Evolutionary conservation across 2,888 invertebrate genomes (phyloP).

Genomic region (Eucriotettix oculatus): DNA sequence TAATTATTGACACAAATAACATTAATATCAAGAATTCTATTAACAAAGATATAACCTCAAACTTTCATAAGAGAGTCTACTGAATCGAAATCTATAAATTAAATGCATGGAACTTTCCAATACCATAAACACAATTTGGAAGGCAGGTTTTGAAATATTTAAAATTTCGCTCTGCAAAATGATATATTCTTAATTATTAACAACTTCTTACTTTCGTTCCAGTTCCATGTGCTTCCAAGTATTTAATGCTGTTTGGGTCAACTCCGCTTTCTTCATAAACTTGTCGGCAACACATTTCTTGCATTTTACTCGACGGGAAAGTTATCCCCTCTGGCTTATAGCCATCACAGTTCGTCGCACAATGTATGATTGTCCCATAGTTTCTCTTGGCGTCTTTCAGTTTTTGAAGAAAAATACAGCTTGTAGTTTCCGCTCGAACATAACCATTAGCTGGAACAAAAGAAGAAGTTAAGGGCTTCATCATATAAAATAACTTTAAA

Average conservation of each 20-base stretch:
- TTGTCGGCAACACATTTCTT: constrained; percentile 63
- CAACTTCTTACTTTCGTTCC: constrained; percentile 61
- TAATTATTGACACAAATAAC: too few species aligned
- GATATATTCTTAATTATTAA: too few species aligned
- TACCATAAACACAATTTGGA: too few species aligned
- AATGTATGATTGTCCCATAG: constrained; percentile 74
- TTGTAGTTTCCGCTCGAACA: constrained; percentile 77
- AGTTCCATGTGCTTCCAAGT: constrained; percentile 96
- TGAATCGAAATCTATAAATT: too few species aligned
- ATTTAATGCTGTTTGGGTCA: constrained; percentile 65
- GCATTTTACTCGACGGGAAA: constrained; percentile 63
- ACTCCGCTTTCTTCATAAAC: constrained; percentile 72
- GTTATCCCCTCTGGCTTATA: constrained; percentile 80
- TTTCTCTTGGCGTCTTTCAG: constrained; percentile 55
- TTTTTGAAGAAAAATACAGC: constrained; percentile 66
- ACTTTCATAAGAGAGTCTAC: too few species aligned
- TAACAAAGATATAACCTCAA: too few species aligned
- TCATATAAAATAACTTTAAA: too few species aligned
- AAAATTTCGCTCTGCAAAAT: too few species aligned
- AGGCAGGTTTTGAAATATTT: too few species aligned
- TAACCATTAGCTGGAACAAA: constrained; percentile 54
- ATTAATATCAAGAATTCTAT: too few species aligned
- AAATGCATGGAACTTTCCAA: too few species aligned
- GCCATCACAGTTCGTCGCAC: constrained; percentile 86
- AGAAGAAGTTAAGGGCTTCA: too few species aligned